A percentile compares a stretch with the other conserved stretches of the same genome.
Conservation (phyloP, 2,888 invertebrate species). For the Eupelmus urozonus region DNA sequence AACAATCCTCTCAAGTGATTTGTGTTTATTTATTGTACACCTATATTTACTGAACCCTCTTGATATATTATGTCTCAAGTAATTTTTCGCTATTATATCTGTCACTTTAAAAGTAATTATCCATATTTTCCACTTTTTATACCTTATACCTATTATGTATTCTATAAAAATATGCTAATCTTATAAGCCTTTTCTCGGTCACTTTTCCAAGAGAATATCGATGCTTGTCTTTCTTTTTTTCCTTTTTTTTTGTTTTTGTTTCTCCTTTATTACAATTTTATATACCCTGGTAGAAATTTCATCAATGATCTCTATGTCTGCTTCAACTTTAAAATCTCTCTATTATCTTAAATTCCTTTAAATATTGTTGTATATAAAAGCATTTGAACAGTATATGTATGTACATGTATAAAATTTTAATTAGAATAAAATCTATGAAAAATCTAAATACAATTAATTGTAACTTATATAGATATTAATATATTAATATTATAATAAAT, state of each 20-base stretch:
- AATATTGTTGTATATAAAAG: too few species aligned
- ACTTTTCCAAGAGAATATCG: constrained; percentile 59
- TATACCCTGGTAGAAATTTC: constrained; percentile 46
- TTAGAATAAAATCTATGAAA: too few species aligned
- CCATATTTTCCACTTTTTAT: constrained; percentile 27
- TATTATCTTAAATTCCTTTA: too few species aligned
- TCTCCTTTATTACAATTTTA: constrained; percentile 40
- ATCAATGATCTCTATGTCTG: constrained; percentile 22
- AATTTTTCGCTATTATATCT: constrained; percentile 25
- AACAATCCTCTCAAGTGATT: constrained; percentile 35
- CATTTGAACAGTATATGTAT: too few species aligned
- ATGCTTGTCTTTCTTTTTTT: constrained; percentile 62
- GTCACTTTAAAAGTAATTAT: constrained; percentile 38
- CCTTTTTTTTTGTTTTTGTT: constrained; percentile 50
- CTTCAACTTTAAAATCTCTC: too few species aligned
- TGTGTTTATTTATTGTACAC: constrained; percentile 17
- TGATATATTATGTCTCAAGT: background rate
- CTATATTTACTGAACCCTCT: background rate
- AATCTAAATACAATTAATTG: too few species aligned
- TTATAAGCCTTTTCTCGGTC: constrained; percentile 40
- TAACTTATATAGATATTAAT: too few species aligned
- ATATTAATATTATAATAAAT: too few species aligned
- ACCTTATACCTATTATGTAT: too few species aligned
- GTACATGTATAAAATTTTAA: too few species aligned
- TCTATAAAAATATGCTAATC: constrained; percentile 21